These are phyloP conservation scores for Halocaridina rubra DNA, from an alignment of 2,888 invertebrate genomes.

Conservation along the genomic window DNA sequence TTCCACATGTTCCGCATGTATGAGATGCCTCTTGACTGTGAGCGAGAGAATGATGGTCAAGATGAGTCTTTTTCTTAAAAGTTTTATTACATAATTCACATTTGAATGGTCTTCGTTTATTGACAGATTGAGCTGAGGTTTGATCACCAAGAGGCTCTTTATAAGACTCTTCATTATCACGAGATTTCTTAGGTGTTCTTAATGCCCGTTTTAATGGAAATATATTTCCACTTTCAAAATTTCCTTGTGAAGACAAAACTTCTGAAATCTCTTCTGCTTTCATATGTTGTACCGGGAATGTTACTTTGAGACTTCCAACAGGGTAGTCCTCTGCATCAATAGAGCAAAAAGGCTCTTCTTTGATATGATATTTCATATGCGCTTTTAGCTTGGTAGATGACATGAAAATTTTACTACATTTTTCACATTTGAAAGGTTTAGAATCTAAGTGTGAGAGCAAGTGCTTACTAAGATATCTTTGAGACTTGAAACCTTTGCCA, in stretches of 20 bases:
- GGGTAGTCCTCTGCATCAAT: neutral
- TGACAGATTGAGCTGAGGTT: too few species aligned
- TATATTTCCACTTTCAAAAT: too few species aligned
- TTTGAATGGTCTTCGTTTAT: neutral
- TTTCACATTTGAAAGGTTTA: neutral
- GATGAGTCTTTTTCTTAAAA: neutral
- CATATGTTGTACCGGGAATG: neutral
- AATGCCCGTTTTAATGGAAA: neutral
- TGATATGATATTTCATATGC: neutral
- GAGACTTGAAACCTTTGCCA: neutral
- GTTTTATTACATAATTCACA: neutral
- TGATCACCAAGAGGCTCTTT: neutral
- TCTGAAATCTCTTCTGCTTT: too few species aligned
- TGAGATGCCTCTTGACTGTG: neutral
- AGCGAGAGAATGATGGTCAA: neutral
- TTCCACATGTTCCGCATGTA: neutral
- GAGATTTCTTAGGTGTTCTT: neutral
- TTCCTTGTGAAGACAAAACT: too few species aligned
- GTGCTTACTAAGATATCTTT: neutral
- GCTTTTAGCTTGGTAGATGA: neutral
- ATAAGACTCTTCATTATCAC: neutral
- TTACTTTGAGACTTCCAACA: neutral
- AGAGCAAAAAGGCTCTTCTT: neutral
- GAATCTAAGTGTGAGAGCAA: neutral
- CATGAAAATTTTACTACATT: neutral